Conservation (phyloP, 2,113 vertebrate species). For the Tursiops truncatus region DNA sequence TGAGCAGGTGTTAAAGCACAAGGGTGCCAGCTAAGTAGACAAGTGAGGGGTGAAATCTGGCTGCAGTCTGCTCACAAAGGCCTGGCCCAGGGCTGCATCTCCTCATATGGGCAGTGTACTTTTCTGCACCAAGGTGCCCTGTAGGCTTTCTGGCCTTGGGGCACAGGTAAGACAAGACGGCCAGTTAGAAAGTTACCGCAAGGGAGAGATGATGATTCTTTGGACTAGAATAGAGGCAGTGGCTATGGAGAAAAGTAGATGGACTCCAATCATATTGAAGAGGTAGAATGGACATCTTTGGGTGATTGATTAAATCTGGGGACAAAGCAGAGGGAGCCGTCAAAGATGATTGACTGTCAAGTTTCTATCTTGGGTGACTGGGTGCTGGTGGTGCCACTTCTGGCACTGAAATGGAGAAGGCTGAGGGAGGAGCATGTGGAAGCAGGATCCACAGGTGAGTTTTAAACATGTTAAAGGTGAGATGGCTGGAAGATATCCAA, state of each 20-base stretch:
- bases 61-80: not conserved
- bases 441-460: not conserved
- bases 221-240: not conserved
- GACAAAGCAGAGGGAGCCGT: not conserved
- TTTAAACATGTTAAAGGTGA: not conserved
- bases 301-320: not conserved
- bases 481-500: not conserved
- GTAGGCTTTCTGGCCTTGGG: not conserved
- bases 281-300: not conserved
- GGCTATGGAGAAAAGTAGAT: not conserved
- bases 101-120: rapidly evolving
- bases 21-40: not conserved
- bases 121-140: not conserved
- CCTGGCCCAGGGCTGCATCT: not conserved
- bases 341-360: not conserved
- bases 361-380: not conserved
- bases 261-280: not conserved
- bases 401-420: not conserved
- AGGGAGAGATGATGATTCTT: not conserved
- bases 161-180: not conserved
- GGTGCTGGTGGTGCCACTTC: not conserved
- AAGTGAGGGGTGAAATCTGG: not conserved
- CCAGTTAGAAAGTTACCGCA: not conserved
- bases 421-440: not conserved
- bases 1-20: not conserved